Evolutionary conservation across 2,113 vertebrate genomes (phyloP).

Genomic region (Rhizomys pruinosus): DNA sequence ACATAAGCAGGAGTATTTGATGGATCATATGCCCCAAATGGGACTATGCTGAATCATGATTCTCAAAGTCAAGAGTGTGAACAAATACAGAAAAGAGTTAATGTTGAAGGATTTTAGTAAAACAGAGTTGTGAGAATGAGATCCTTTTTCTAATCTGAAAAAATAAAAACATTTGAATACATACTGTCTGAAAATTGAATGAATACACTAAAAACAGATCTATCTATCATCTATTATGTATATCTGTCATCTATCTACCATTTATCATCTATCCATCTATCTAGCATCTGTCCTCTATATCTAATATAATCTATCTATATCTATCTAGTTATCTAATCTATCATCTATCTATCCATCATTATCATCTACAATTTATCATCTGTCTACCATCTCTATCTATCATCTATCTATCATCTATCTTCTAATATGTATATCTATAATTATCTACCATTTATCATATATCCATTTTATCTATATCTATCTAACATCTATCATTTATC

Average conservation of each 20-base stretch:
- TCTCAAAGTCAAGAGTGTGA: neutral
- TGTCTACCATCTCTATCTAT: neutral
- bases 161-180: neutral
- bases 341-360: too few relatives aligned
- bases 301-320: too few relatives aligned
- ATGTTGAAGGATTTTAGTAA: neutral
- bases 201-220: neutral
- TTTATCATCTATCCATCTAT: neutral
- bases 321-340: too few relatives aligned
- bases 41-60: too few relatives aligned
- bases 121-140: neutral
- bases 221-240: too few relatives aligned
- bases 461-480: too few relatives aligned
- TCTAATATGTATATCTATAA: neutral
- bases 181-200: slow-evolving; percentile 1
- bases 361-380: neutral
- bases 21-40: neutral
- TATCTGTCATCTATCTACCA: too few relatives aligned
- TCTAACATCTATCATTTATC: neutral
- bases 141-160: neutral
- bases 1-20: neutral
- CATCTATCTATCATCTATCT: neutral
- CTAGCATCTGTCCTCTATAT: neutral
- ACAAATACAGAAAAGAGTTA: neutral
- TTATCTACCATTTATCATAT: neutral